A percentile compares a stretch with the other conserved stretches of the same genome.
Evolutionary conservation across 2,113 vertebrate species (phyloP).

Genomic region (Stegastes partitus): DNA sequence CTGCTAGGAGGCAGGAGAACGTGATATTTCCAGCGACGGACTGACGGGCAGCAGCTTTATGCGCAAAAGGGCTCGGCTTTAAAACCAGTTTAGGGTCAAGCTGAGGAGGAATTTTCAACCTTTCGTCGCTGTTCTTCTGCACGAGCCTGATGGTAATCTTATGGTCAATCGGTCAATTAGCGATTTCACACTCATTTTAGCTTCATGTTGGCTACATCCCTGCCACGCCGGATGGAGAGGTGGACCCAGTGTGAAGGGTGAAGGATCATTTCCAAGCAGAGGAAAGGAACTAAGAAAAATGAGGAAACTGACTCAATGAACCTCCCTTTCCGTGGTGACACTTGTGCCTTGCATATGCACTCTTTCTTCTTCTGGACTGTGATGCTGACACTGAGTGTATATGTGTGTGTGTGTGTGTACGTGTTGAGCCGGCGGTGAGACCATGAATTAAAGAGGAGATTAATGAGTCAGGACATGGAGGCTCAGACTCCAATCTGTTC

Average conservation of each 20-base stretch:
- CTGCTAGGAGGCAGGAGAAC: too few relatives aligned
- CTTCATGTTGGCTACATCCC: neutral
- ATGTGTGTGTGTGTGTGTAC: constrained; percentile 5
- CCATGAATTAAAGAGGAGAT: constrained; percentile 85
- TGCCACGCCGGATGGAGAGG: neutral
- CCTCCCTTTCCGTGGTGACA: constrained; percentile 26
- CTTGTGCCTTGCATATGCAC: constrained; percentile 18
- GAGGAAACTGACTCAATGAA: constrained; percentile 62
- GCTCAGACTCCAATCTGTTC: constrained; percentile 84
- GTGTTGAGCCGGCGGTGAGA: constrained; percentile 64
- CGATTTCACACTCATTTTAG: neutral
- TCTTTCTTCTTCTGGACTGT: constrained; percentile 36
- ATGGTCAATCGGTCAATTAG: neutral
- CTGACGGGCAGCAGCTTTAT: too few relatives aligned
- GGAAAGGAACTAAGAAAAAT: constrained; percentile 19
- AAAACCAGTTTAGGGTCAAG: too few relatives aligned
- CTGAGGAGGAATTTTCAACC: too few relatives aligned
- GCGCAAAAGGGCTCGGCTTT: too few relatives aligned
- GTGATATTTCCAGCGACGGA: too few relatives aligned
- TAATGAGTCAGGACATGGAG: constrained; percentile 83
- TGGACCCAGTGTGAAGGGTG: neutral
- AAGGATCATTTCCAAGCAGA: constrained; percentile 45
- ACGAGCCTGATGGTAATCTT: neutral
- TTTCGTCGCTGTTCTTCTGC: too few relatives aligned
- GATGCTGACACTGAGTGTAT: constrained; percentile 8